Evolutionary conservation across 2,113 vertebrate genomes (phyloP).

Genomic region (Seriola rivoliana): DNA sequence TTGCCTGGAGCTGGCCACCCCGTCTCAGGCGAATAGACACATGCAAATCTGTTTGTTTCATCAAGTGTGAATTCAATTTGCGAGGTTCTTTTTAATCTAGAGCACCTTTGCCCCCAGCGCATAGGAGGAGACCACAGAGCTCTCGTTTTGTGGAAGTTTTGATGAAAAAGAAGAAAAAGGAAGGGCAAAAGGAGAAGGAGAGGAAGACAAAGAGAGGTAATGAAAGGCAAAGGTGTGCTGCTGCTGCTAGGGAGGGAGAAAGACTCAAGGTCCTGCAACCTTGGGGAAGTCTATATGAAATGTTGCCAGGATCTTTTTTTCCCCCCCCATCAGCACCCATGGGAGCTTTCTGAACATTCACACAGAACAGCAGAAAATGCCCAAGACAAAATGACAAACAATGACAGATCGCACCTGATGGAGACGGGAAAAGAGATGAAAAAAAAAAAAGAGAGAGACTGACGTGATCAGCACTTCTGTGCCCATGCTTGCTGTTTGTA

Average conservation of each 20-base stretch:
- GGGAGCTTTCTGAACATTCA: slow-evolving; percentile 57
- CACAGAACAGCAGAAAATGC: slow-evolving; percentile 46
- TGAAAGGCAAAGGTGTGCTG: slow-evolving; percentile 53
- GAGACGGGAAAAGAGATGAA: slow-evolving; percentile 21
- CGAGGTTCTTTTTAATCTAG: slow-evolving; percentile 81
- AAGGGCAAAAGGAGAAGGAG: slow-evolving; percentile 61
- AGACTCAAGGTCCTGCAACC: slow-evolving; percentile 40
- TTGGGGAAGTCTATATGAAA: slow-evolving; percentile 41
- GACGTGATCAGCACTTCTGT: slow-evolving; percentile 67
- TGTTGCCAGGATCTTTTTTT: slow-evolving; percentile 21
- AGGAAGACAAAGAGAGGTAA: slow-evolving; percentile 35
- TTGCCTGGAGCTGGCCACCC: slow-evolving; percentile 83
- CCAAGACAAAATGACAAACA: slow-evolving; percentile 57
- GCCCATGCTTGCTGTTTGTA: slow-evolving; percentile 50
- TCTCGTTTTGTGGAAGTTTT: slow-evolving; percentile 67
- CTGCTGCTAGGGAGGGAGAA: slow-evolving; percentile 6
- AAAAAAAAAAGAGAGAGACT: slow-evolving; percentile 15
- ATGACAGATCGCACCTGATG: slow-evolving; percentile 49
- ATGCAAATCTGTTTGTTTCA: slow-evolving; percentile 86
- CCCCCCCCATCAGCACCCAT: slow-evolving; percentile 37
- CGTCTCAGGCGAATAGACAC: slow-evolving; percentile 80
- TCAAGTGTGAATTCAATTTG: slow-evolving; percentile 88
- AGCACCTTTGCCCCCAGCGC: slow-evolving; percentile 85
- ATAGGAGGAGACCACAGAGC: slow-evolving; percentile 66
- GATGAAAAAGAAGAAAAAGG: slow-evolving; percentile 57